Evolutionary conservation across 2,888 invertebrate species (phyloP).

Genomic region (Beris morrisii): DNA sequence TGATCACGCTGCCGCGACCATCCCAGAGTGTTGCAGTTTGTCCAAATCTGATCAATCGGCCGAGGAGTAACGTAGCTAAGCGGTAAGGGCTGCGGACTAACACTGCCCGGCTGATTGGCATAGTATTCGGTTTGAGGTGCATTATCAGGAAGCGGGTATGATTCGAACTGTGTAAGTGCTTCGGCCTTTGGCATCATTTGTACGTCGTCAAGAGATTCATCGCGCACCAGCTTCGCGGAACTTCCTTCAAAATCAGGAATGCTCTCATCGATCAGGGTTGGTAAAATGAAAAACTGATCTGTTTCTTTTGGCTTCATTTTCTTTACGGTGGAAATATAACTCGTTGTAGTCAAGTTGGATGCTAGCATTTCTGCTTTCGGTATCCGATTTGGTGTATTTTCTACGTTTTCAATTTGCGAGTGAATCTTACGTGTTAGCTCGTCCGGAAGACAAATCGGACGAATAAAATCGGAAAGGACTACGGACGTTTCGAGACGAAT

Average conservation of each 20-base stretch:
- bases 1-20: conserved; percentile 85
- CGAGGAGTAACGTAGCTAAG: conserved; percentile 40
- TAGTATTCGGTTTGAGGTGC: conserved; percentile 53
- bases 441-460: conserved; percentile 78
- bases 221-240: conserved; percentile 30
- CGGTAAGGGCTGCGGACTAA: conserved; percentile 34
- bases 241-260: conserved; percentile 9
- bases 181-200: conserved; percentile 50
- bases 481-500: conserved; percentile 78
- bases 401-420: conserved; percentile 39
- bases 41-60: conserved; percentile 48
- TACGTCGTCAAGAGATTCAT: conserved; percentile 41
- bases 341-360: conserved; percentile 34
- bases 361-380: conserved; percentile 52
- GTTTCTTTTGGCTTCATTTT: conserved; percentile 49
- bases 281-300: conserved; percentile 52
- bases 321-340: conserved; percentile 9
- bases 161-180: conserved; percentile 46
- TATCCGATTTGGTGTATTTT: conserved; percentile 42
- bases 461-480: conserved; percentile 76
- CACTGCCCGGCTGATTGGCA: conserved; percentile 35
- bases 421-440: conserved; percentile 52
- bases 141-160: conserved; percentile 52
- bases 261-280: conserved; percentile 40
- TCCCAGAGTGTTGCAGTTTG: conserved; percentile 79